Base-by-base conservation (phyloP, 1,140 invertebrate genomes). In the Venturia canescens region DNA sequence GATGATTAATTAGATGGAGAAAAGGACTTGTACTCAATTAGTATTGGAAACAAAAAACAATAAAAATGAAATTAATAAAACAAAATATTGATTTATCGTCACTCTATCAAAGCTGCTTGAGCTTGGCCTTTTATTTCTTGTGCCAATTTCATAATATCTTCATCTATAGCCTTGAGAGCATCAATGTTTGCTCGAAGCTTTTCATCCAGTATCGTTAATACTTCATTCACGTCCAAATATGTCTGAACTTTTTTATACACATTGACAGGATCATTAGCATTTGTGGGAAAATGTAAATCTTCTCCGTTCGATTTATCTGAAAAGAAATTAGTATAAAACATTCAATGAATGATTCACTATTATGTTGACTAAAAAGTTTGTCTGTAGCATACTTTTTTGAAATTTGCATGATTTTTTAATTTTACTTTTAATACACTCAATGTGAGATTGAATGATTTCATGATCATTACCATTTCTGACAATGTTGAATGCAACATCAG, bases 101-200 rank as follows among this genome's bases (percentile, higher is more conserved):
- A 83, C 53, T 82, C 86, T 53, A 86, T 74, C 50, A 92, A 80
- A 81, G 90, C 90, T 67, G 88, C 87, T 77, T 88, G 82, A 11
- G 90, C 89, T 84, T 91, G 87, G 67, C 90, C 83, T 76, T 86
- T 88, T 69, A 92, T 91, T 16, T 90, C 84, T 79, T 90, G 83
- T 1, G 88, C 87, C 74, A 91, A 86, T 82, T 79, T 83, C 29
- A 82, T 85, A 78, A 92, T 88, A 71, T 88, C 87, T n/a, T 86
- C 79, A 3, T 87, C 85, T 78, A 82, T 80, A 3, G 72, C 60
- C 57, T 86, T 76, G 48, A 91, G 82, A 29, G 83, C 57, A 21
- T 83, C 48, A 70, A 84, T 82, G 69, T 88, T 84, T 57, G 83
- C 80, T 34, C 78, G 69, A 23, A 91, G 79, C n/a, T 69, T 53